Conservation (phyloP, 2,113 vertebrate genomes). For the Abramis brama region DNA sequence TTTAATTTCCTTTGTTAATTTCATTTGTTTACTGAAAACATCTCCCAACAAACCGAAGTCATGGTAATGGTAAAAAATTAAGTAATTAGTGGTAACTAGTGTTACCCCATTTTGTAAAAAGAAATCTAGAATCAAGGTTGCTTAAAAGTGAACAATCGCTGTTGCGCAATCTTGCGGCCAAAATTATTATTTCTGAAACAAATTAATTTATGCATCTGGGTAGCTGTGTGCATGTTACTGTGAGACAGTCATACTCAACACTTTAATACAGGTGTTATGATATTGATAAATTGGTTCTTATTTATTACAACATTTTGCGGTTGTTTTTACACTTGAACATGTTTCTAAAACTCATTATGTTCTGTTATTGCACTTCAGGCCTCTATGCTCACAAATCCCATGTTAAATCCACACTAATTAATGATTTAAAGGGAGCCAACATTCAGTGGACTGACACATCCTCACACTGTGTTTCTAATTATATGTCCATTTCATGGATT, state of each 20-base stretch:
- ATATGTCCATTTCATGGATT: slow-evolving; percentile 7
- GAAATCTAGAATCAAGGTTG: not conserved
- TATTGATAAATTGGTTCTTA: not conserved
- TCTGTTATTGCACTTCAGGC: slow-evolving; percentile 4
- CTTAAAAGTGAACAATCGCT: not conserved
- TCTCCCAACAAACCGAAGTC: not conserved
- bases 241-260: not conserved
- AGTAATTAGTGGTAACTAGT: not conserved
- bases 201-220: not conserved
- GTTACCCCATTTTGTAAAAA: not conserved
- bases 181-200: not conserved
- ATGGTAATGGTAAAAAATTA: not conserved
- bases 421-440: slow-evolving; percentile 11
- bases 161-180: not conserved
- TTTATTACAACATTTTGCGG: not conserved
- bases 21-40: not conserved
- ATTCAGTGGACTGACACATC: not conserved
- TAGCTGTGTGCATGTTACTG: not conserved
- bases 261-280: not conserved
- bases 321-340: not conserved
- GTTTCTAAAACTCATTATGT: slow-evolving; percentile 28
- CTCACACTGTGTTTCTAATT: slow-evolving; percentile 36
- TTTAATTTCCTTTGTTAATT: not conserved
- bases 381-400: not conserved
- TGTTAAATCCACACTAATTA: slow-evolving; percentile 26